Base-by-base conservation (phyloP, 2,888 invertebrate species). In the Tridacna crocea region DNA sequence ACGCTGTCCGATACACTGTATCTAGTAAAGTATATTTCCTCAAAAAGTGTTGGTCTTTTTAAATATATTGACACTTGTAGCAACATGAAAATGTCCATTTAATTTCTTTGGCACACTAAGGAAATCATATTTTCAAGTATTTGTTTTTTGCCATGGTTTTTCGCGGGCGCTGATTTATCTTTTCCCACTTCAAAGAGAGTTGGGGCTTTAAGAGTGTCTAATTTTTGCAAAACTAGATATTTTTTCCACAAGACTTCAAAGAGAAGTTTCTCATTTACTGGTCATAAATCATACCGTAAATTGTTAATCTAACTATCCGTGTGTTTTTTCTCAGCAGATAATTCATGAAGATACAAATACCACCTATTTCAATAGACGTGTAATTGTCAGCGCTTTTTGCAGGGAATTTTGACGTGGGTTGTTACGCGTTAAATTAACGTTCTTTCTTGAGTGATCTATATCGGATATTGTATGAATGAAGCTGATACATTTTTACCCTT, bases 181-280 rank as follows among this genome's bases (percentile, higher is more conserved):
- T 17, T 73, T 3, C 24, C 60, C 36, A 60, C 73, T 73, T 73
- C 73, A 73, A 73, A 73, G 73, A 19, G 60, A 24, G 58, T 58
- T 17, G 12, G 46, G 58, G 36, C 51, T 60, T 73, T 60, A 60
- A 60, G 60, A 60, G 73, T 58, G 73, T 73, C 70, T 70, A 70
- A 70, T 70, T 70, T 70, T 70, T 70, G 70, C 70, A 70, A 70
- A 70, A 70, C 70, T 70, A 70, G 70, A 70, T 70, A 70, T 70
- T 70, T 70, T 36, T 70, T 70, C 70, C 70, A 26, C 70, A 70
- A 19, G 70, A 70, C 70, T 70, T 70, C 70, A 70, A 70, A 70
- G 70, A 11, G 70, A 26, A 70, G 61, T 51, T 22, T 70, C 51
- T 51, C 70, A 51, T 70, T 70, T 70, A 51, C 70, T 51, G 47